These are phyloP conservation scores for Mus caroli DNA, from an alignment of 2,797 vertebrate genomes.

Conservation along the genomic window DNA sequence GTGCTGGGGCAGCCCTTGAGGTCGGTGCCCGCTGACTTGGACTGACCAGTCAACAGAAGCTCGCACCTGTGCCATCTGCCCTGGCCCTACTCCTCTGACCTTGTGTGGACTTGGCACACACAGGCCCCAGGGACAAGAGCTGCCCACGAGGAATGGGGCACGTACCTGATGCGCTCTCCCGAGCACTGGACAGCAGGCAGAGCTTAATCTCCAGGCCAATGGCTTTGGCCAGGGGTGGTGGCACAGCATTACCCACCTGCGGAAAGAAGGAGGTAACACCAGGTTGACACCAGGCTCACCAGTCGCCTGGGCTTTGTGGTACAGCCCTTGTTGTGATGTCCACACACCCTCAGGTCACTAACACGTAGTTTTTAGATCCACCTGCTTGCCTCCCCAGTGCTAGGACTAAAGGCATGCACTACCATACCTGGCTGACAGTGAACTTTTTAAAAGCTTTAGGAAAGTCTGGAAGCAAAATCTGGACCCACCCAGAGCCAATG, in stretches of 20 bases:
- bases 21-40: fast-evolving
- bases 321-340: background rate
- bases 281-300: background rate
- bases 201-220: conserved; percentile 95
- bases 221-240: conserved; percentile 96
- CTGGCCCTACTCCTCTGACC: too few relatives aligned
- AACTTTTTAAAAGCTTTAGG: background rate
- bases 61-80: too few relatives aligned
- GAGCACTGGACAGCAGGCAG: conserved; percentile 91
- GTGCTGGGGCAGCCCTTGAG: background rate
- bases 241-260: conserved; percentile 98
- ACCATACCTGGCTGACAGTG: background rate
- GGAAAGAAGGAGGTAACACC: background rate
- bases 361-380: background rate
- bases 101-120: background rate
- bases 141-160: background rate
- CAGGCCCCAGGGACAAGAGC: background rate
- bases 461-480: background rate
- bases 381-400: background rate
- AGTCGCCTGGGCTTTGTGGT: fast-evolving
- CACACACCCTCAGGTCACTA: background rate
- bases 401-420: background rate
- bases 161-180: conserved; percentile 90
- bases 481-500: too few relatives aligned
- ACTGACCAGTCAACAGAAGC: background rate